Conservation (phyloP, 2,797 vertebrate genomes). For the Psittacula derbiana region DNA sequence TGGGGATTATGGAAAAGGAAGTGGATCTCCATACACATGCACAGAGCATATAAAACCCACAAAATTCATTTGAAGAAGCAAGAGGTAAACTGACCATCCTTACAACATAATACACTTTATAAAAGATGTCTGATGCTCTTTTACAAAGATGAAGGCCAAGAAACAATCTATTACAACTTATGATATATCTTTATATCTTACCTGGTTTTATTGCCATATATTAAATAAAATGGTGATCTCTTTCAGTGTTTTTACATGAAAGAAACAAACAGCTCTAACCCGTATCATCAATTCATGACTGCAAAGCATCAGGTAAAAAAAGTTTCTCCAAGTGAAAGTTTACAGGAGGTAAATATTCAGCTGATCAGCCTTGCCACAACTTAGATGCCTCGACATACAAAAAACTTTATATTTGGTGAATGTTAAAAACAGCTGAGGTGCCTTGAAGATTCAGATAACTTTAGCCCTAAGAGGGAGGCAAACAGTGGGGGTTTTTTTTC, state of each 20-base stretch:
- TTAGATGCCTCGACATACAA: not conserved
- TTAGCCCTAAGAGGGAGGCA: not conserved
- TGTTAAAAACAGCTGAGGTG: not conserved
- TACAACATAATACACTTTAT: not conserved
- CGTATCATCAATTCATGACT: not conserved
- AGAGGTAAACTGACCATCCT: not conserved
- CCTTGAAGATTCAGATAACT: not conserved
- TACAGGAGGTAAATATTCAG: not conserved
- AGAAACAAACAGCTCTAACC: not conserved
- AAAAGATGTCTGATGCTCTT: not conserved
- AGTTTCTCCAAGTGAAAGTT: not conserved
- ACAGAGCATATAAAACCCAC: not conserved
- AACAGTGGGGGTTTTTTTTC: fast-evolving
- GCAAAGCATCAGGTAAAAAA: not conserved
- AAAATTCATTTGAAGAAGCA: not conserved
- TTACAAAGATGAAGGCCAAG: not conserved
- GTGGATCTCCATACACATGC: not conserved
- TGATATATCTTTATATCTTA: not conserved
- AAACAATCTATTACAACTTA: not conserved
- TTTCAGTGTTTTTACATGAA: not conserved
- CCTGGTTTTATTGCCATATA: not conserved
- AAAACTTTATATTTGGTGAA: not conserved
- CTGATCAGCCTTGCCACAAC: not conserved
- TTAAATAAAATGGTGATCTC: not conserved
- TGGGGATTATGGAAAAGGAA: not conserved